Evolutionary conservation across 2,888 invertebrate species (phyloP).

Genomic region (Odontocerum albicorne): DNA sequence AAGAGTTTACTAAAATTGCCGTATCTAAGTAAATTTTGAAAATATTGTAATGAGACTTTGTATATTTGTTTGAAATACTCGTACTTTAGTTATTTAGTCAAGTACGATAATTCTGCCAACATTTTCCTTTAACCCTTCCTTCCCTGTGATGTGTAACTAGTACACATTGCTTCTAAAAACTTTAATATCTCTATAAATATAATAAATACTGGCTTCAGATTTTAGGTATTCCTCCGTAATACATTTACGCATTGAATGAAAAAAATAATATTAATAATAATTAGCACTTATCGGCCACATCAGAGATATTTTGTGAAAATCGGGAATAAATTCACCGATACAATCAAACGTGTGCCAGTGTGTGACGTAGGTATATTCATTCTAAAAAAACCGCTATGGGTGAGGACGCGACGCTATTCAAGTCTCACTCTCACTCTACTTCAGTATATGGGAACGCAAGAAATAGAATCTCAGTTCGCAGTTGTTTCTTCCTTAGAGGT

Average conservation of each 20-base stretch:
- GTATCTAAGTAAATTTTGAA: too few species aligned
- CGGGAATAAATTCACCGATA: neutral
- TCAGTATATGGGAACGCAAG: too few species aligned
- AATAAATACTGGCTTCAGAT: slow-evolving; percentile 1
- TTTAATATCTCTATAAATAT: slow-evolving; percentile 1
- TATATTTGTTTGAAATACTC: too few species aligned
- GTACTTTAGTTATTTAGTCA: too few species aligned
- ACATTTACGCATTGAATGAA: neutral
- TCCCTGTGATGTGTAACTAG: slow-evolving; percentile 2
- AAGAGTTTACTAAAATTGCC: too few species aligned
- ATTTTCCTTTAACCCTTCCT: neutral
- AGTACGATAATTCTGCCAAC: too few species aligned
- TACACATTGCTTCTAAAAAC: slow-evolving; percentile 4
- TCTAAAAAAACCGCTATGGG: neutral
- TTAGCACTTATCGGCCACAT: neutral
- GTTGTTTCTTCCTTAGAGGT: neutral
- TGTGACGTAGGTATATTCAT: too few species aligned
- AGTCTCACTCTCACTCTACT: neutral
- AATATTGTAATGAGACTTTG: too few species aligned
- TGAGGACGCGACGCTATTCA: neutral
- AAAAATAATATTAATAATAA: slow-evolving; percentile 9
- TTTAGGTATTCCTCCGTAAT: slow-evolving; percentile 1
- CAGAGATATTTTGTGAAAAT: neutral
- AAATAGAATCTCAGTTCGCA: neutral
- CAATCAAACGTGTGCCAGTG: too few species aligned